These are phyloP conservation scores for Nephrotoma flavescens DNA, from an alignment of 2,888 invertebrate genomes.

Conservation along the genomic window DNA sequence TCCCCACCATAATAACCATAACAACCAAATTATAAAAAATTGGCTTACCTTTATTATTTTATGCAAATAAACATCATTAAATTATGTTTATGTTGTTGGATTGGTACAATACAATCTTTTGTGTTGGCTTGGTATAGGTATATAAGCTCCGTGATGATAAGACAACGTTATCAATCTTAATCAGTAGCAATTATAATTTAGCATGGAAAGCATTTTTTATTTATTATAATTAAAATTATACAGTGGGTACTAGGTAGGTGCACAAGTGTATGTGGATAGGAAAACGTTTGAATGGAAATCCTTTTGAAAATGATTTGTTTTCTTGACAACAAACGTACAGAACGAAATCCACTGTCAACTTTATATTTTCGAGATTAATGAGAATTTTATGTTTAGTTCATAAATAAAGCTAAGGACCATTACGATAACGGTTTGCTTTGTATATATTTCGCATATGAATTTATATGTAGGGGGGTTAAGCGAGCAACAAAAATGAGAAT, in stretches of 20 bases:
- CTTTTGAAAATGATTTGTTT: background rate
- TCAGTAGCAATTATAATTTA: background rate
- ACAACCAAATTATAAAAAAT: too few species aligned
- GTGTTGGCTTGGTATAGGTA: background rate
- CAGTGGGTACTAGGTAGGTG: background rate
- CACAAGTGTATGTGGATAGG: background rate
- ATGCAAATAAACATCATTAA: background rate
- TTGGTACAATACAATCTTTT: background rate
- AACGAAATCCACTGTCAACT: background rate
- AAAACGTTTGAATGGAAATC: background rate
- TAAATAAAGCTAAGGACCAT: background rate
- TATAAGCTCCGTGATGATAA: background rate
- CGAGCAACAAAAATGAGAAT: background rate
- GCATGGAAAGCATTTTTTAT: background rate
- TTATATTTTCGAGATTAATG: background rate
- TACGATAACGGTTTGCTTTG: background rate
- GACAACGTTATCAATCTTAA: background rate
- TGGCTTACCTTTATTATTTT: background rate
- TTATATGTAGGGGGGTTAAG: background rate
- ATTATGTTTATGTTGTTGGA: background rate
- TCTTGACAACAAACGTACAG: background rate
- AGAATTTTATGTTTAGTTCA: background rate
- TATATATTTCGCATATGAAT: background rate
- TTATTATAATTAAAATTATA: background rate
- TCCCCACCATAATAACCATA: too few species aligned